Percentiles rank a stretch among this genome's conserved stretches.
These are phyloP conservation scores for Oenanthe oenanthe DNA, from an alignment of 2,113 vertebrate species.

Conservation along the genomic window DNA sequence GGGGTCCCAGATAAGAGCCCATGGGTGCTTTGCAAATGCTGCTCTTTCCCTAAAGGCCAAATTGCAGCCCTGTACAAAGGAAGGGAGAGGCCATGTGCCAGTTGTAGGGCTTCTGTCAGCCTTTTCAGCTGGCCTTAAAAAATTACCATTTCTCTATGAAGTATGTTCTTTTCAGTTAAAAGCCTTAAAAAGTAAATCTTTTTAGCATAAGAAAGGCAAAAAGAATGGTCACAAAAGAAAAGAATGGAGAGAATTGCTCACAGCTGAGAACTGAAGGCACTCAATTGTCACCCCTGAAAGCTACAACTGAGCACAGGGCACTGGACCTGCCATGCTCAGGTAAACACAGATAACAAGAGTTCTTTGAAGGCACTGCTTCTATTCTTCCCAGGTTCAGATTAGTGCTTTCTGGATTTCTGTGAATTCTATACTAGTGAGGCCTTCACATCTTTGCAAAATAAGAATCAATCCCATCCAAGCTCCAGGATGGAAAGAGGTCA, in stretches of 20 bases:
- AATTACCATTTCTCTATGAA: not conserved
- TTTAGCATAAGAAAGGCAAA: not conserved
- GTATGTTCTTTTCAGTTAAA: not conserved
- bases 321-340: not conserved
- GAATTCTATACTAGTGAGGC: not conserved
- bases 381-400: not conserved
- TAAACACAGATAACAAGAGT: not conserved
- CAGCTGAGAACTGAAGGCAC: not conserved
- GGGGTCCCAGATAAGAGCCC: not conserved
- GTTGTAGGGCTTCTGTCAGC: not conserved
- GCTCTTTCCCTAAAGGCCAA: not conserved
- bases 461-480: not conserved
- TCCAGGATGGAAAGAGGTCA: not conserved
- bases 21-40: not conserved
- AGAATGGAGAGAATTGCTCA: fast-evolving
- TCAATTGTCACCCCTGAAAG: not conserved
- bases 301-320: not conserved
- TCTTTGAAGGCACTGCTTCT: not conserved
- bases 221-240: not conserved
- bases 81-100: not conserved
- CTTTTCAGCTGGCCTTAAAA: not conserved
- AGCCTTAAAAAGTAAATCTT: not conserved
- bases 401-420: not conserved
- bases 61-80: not conserved
- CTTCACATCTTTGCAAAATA: not conserved